Evolutionary conservation across 2,888 invertebrate species (phyloP), one percentile per base, ranked within the genome.

Genomic region (Augochlorella aurata): DNA sequence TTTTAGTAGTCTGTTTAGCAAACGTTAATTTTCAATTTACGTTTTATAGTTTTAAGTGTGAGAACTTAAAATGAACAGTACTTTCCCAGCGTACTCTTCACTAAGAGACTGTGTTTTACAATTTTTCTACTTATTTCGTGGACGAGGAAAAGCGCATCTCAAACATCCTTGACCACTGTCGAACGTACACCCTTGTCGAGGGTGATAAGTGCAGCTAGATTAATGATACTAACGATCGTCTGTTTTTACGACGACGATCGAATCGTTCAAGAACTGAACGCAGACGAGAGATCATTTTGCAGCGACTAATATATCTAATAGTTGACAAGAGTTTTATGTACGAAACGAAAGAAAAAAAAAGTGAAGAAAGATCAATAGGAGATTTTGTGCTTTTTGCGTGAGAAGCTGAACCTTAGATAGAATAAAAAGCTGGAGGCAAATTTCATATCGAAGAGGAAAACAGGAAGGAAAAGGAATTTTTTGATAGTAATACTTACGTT

Each of bases 401-500:
- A 52, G 21, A 68, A 47, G 18, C 49, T 78, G 38, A 52, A 70
- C 24, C 14, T 69, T 73, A 79, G 66, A 66, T 18, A 69, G 50
- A 73, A 58, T 9, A 18, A 38, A 18, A 65, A 12, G 9, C 29
- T 38, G 63, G 49, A 47, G 16, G 16, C 49, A 21, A 49, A 14
- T n/a, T 54, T 54, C 70, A 74, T 79, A 83, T 83, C 47, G 50
- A 74, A 75, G 63, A 38, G 63, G 63, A 63, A 63, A 38, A 29
- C 67, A 49, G n/a, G 61, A 71, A 65, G 12, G 0, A 14, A n/a
- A 44, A 21, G 67, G 45, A n/a, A 70, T 67, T 77, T 38, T 63
- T 71, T 44, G 18, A 63, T 74, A 72, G 65, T 79, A 72, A 38
- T 24, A 63, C 12, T 79, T 73, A 75, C 45, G 61, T 79, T 83